Percentiles rank a stretch among this genome's conserved stretches.
These are phyloP conservation scores for Monochamus alternatus DNA, from an alignment of 2,888 invertebrate species.

Conservation along the genomic window DNA sequence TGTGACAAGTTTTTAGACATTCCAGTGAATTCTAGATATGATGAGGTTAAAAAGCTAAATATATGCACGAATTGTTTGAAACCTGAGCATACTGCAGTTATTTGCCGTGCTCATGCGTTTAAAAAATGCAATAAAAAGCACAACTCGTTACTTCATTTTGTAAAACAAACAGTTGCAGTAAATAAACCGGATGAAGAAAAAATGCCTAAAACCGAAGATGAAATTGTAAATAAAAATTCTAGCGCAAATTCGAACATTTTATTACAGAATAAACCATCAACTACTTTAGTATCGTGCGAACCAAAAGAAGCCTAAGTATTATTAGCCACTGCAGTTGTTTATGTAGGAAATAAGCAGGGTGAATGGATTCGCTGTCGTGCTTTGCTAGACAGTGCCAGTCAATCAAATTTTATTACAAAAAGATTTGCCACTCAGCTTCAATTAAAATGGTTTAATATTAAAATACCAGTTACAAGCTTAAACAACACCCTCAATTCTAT, in stretches of 20 bases:
- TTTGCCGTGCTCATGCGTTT: not conserved
- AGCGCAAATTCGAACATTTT: not conserved
- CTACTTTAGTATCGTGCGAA: not conserved
- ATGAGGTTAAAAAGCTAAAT: no score
- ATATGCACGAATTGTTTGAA: not conserved
- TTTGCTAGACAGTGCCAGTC: conserved; percentile 6
- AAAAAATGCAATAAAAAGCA: conserved; percentile 19
- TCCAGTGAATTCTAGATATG: no score
- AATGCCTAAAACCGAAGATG: not conserved
- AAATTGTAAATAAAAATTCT: not conserved
- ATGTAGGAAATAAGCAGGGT: not conserved
- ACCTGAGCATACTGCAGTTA: conserved; percentile 1
- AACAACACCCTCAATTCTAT: not conserved
- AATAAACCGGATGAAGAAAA: not conserved
- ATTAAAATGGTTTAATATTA: conserved; percentile 10
- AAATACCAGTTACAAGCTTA: conserved; percentile 7
- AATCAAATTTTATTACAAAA: conserved; percentile 11
- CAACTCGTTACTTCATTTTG: conserved; percentile 6
- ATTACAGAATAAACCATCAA: not conserved
- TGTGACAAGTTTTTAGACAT: no score
- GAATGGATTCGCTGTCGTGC: not conserved
- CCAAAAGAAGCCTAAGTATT: not conserved
- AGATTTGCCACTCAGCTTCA: not conserved
- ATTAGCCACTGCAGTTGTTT: conserved; percentile 2
- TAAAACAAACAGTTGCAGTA: not conserved